Base-by-base conservation (phyloP, 37 sponge, comb jelly and placozoan species). In the Halichondria panicea region DNA sequence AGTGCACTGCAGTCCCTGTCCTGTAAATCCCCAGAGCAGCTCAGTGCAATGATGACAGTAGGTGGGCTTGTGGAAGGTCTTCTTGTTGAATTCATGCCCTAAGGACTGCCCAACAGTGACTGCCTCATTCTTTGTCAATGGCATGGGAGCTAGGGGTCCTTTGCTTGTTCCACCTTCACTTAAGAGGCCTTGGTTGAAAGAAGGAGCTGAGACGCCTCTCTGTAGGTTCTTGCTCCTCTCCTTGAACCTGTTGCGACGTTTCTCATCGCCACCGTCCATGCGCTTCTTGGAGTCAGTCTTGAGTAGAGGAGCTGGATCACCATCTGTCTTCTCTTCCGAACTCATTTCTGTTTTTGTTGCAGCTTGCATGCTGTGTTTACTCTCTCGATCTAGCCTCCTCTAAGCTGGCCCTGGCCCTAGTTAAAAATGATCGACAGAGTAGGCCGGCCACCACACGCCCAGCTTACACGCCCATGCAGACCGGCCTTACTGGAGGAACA, bases 1-100 rank as follows among this genome's bases (percentile, higher is more conserved):
- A 55, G 30, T 63, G 43, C 95, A 94, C 55, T 71, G 48, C 71
- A 74, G 68, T 24, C 95, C 95, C 32, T 91, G 95, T 2, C 72
- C 71, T 64, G 74, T 85, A 30, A 94, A 9, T 12, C 95, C 95
- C 95, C 91, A 91, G 11, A 94, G 81, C 54, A 94, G 30, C 63
- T 95, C 89, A 2, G 87, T 75, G 66, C 95, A 95, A 58, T 88
- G 83, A 18, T 95, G 92, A 60, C 95, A 95, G 62, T 81, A 85
- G 2, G 95, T 91, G 1, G 80, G 89, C 67, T 95, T 70, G 50
- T 82, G 86, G 62, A 78, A 92, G 3, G 87, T 81, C 64, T 76
- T 88, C 81, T 75, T 85, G 4, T 33, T 44, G 55, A 95, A 95
- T 38, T 83, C 76, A 66, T 95, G 96, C 12, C 83, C 87, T 15